A percentile compares a stretch with the other conserved stretches of the same genome.
phyloP scores from a whole-genome alignment of 1,140 invertebrate species.

The Dufourea novaeangliae region DNA sequence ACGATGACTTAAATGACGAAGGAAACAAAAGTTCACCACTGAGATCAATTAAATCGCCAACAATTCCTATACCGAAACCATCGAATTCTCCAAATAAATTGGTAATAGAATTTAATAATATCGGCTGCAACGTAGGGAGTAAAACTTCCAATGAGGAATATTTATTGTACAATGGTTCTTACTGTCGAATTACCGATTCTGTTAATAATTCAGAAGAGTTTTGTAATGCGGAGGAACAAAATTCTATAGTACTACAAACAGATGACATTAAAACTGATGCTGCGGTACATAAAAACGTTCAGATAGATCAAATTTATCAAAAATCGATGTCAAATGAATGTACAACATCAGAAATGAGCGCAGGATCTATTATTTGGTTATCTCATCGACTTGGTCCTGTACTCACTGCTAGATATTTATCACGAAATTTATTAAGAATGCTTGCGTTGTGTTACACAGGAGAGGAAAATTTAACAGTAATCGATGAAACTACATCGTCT shows the following conservation, averaged over 20 bases:
- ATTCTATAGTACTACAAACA: slow-evolving; percentile 1
- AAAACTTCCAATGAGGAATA: slow-evolving; percentile 80
- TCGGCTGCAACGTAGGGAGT: slow-evolving; percentile 84
- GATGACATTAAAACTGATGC: slow-evolving; percentile 42
- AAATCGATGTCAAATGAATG: slow-evolving; percentile 76
- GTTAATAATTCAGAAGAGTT: slow-evolving; percentile 40
- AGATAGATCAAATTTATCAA: slow-evolving; percentile 48
- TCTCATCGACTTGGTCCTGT: slow-evolving; percentile 97
- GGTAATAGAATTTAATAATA: slow-evolving; percentile 82
- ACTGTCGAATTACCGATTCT: slow-evolving; percentile 24
- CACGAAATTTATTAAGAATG: slow-evolving; percentile 96
- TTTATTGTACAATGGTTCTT: slow-evolving; percentile 26
- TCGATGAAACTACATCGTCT: slow-evolving; percentile 30
- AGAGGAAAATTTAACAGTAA: slow-evolving; percentile 87
- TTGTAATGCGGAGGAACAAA: slow-evolving; percentile 42
- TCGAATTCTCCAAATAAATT: slow-evolving; percentile 76
- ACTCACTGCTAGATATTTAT: slow-evolving; percentile 93
- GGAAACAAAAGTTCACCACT: slow-evolving; percentile 65
- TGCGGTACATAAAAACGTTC: slow-evolving; percentile 8
- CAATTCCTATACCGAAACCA: slow-evolving; percentile 83
- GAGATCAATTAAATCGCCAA: slow-evolving; percentile 81
- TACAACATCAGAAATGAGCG: slow-evolving; percentile 94
- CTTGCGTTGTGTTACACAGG: slow-evolving; percentile 96
- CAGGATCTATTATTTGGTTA: slow-evolving; percentile 95
- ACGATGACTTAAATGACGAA: slow-evolving; percentile 74